Conservation (phyloP, 2,888 invertebrate species). For the Rhagophthalmus giganteus region DNA sequence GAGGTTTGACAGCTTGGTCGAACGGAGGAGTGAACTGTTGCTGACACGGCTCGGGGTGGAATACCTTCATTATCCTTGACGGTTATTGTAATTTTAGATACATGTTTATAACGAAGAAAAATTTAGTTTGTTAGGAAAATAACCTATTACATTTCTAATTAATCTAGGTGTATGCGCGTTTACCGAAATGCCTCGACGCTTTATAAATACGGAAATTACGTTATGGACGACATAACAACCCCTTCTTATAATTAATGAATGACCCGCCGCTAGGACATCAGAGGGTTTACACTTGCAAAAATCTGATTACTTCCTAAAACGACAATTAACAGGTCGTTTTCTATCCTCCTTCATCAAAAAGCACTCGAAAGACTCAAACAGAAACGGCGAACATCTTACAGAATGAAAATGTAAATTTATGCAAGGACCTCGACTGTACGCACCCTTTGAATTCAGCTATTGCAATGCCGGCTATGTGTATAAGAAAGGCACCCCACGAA, state of each 20-base stretch:
- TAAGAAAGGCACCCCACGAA: slow-evolving; percentile 41
- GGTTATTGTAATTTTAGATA: slow-evolving; percentile 20
- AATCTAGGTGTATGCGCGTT: no score
- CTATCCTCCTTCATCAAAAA: slow-evolving; percentile 7
- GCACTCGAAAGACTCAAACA: slow-evolving; percentile 7
- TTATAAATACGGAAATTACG: slow-evolving; percentile 19
- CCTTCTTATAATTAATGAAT: slow-evolving; percentile 45
- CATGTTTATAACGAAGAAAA: slow-evolving; percentile 8
- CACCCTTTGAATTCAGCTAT: slow-evolving; percentile 43
- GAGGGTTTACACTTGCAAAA: slow-evolving; percentile 41
- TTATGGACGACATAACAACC: slow-evolving; percentile 36
- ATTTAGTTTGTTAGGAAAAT: no score
- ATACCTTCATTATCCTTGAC: slow-evolving; percentile 33
- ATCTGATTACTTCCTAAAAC: slow-evolving; percentile 27
- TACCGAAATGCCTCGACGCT: neutral
- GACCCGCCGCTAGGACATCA: slow-evolving; percentile 40
- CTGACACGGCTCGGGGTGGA: slow-evolving; percentile 35
- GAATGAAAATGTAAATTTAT: slow-evolving; percentile 34
- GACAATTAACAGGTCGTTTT: slow-evolving; percentile 11
- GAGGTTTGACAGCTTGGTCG: slow-evolving; percentile 35
- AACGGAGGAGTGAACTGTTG: slow-evolving; percentile 32
- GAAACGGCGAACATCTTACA: slow-evolving; percentile 22
- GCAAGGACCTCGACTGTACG: slow-evolving; percentile 28
- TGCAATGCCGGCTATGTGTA: slow-evolving; percentile 41
- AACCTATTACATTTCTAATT: no score